phyloP scores from a whole-genome alignment of 2,113 vertebrate species.

The Nansenia antarctica region DNA sequence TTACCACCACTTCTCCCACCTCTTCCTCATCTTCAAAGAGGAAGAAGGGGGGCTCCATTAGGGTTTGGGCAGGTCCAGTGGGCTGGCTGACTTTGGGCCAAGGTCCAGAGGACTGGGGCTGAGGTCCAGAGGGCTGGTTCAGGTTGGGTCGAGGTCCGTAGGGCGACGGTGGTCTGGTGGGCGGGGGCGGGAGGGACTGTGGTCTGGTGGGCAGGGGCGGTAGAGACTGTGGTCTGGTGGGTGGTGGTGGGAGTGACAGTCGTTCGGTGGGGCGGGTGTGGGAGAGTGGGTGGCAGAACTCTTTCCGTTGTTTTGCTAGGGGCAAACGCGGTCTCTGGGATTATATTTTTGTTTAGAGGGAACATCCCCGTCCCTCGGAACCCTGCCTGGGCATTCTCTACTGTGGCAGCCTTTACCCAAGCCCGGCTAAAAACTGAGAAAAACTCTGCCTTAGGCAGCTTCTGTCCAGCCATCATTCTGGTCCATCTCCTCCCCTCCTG shows the following conservation, averaged over 20 bases:
- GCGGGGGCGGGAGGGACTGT: neutral
- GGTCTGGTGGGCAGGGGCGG: neutral
- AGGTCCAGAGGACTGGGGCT: neutral
- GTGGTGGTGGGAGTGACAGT: neutral
- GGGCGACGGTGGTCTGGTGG: neutral
- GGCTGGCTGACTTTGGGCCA: neutral
- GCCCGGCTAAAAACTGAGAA: conserved; percentile 3
- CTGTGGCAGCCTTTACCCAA: conserved; percentile 8
- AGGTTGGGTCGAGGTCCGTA: neutral
- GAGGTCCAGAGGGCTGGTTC: neutral
- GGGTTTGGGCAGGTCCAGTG: too few species aligned
- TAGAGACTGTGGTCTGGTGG: neutral
- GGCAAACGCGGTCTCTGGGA: neutral
- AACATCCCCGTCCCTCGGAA: conserved; percentile 12
- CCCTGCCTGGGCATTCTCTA: conserved; percentile 20
- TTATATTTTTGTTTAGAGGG: conserved; percentile 6
- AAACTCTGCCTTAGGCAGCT: conserved; percentile 4
- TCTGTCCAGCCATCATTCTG: neutral
- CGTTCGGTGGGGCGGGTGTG: neutral
- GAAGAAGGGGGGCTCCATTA: neutral
- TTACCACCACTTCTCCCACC: neutral
- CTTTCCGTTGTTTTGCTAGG: conserved; percentile 10
- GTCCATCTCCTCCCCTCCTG: conserved; percentile 1
- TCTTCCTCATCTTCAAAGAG: neutral
- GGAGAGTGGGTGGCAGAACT: neutral